phyloP scores from a whole-genome alignment of 2,888 invertebrate genomes.

The Melanargia galathea region DNA sequence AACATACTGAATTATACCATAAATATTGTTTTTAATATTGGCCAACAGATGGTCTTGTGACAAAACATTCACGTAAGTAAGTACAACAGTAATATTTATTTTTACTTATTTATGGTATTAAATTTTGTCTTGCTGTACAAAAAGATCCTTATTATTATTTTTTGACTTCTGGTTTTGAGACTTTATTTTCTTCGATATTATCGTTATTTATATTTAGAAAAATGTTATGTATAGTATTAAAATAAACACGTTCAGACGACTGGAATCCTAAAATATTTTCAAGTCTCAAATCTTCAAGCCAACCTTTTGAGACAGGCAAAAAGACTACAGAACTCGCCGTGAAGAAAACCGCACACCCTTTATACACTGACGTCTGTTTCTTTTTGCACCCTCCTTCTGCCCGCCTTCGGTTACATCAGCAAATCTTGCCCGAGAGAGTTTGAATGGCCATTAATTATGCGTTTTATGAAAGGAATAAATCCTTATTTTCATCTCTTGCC shows the following conservation, averaged over 20 bases:
- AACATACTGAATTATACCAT: no score
- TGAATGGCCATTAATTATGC: slow-evolving; percentile 45
- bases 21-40: no score
- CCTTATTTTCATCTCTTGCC: slow-evolving; percentile 41
- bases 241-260: not conserved
- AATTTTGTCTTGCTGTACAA: no score
- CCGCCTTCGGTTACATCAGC: slow-evolving; percentile 42
- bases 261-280: slow-evolving; percentile 1
- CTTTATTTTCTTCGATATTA: not conserved
- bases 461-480: slow-evolving; percentile 44
- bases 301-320: slow-evolving; percentile 21
- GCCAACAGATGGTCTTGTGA: no score
- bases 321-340: slow-evolving; percentile 30
- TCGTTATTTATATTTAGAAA: not conserved
- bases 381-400: slow-evolving; percentile 38
- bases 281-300: slow-evolving; percentile 15
- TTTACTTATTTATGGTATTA: no score
- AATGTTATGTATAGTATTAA: not conserved
- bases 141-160: no score
- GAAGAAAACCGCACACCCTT: slow-evolving; percentile 34
- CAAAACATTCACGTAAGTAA: no score
- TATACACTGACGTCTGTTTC: slow-evolving; percentile 31
- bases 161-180: no score
- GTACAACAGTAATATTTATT: no score
- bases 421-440: slow-evolving; percentile 41